Base-by-base conservation (phyloP, 2,888 invertebrate genomes). In the Nowickia ferox region DNA sequence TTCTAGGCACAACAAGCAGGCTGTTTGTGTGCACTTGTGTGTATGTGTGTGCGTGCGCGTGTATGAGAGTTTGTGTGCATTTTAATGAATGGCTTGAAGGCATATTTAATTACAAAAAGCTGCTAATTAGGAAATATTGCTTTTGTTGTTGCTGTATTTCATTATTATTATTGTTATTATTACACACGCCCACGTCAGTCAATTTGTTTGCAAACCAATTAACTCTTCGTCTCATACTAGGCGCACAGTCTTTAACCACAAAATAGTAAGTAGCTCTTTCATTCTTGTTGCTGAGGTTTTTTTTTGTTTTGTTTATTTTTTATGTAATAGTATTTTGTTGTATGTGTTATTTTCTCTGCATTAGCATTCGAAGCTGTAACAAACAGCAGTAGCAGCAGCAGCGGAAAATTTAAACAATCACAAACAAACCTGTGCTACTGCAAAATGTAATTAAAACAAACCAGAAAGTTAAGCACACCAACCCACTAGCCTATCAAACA, bases 141-240 rank as follows among this genome's bases (percentile, higher is more conserved):
- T 71, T 48, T 59, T 85, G 68, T 71, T 72, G 76, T 74, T 72
- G 83, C 80, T 76, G 71, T 57, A 74, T 72, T 80, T 83, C 72
- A 83, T 84, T 84, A 78, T 84, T 84, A 74, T 84, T 74, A 79
- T 86, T 86, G 71, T 79, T 86, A 86, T 83, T 83, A 86, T 83
- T 86, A 87, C 87, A 88, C 88, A 87, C 91, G 91, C 91, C 91
- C 91, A 91, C 91, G 90, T 91, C 91, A 91, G 90, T 91, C 91
- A 91, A 91, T 91, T 91, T 91, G 91, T 91, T 91, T 91, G 91
- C 91, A 91, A 91, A 91, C 91, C 91, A 91, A 91, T 91, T 91
- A 91, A 91, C 91, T 91, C 91, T 88, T 89, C 90, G 90, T 88
- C 89, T 89, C 89, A 88, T 90, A 91, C 89, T 90, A 91, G 91